Evolutionary conservation across 2,797 vertebrate genomes (phyloP), one percentile per base, ranked within the genome.

Genomic region (Momotus momota): DNA sequence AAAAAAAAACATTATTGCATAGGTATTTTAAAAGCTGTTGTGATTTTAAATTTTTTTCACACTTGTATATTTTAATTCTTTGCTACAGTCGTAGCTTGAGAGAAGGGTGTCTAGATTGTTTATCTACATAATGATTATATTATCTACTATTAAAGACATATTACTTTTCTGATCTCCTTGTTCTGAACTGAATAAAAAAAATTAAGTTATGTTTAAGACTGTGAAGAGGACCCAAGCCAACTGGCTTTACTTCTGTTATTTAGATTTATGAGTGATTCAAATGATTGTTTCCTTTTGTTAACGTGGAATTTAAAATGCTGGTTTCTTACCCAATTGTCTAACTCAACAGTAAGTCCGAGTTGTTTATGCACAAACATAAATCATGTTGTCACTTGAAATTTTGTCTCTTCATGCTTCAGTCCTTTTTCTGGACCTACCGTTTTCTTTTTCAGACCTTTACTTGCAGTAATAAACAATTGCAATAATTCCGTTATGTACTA

Each of bases 361-460:
- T 78, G n/a, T 67, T 94, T 79, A 69, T 69, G 51, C 73, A 66
- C n/a, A 83, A 83, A 86, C 22, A 74, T 86, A 83, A 92, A 72
- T 77, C n/a, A n/a, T 43, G 27, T 69, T 87, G 45, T 90, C 35
- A 61, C 65, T 94, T 87, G 49, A 75, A 20, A 14, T 91, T 81
- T 91, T 77, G 10, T 87, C 62, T 52, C 20, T 93, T 89, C 31
- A 65, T 57, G n/a, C 41, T 82, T 86, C 35, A 69, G 17, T 83
- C n/a, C 7, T 14, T 81, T 88, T 86, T 85, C 46, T 82, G 23
- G 33, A 91, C 43, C 20, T 2, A 0, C 11, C 48, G 4, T 35
- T 85, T 14, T 38, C 12, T 88, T 27, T 45, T 79, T 41, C 29
- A 84, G 46, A 27, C 21, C 10, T 78, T 52, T 74, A 61, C 4